These are phyloP conservation scores for Columbina picui DNA, from an alignment of 2,113 vertebrate genomes.

Conservation along the genomic window DNA sequence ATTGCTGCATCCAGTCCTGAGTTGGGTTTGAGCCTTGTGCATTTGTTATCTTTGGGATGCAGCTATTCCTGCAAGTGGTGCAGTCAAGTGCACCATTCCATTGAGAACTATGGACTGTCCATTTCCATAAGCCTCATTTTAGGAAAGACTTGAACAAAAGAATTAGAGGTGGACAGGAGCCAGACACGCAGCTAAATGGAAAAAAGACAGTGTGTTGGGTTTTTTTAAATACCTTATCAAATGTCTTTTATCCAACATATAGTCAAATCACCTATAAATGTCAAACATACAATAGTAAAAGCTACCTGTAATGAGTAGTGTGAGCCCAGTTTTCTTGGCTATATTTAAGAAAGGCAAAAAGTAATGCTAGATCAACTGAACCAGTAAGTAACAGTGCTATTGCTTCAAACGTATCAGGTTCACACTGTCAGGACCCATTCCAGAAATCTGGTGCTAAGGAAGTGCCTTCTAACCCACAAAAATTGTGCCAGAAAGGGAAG, in stretches of 20 bases:
- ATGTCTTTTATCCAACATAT: background rate
- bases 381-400: background rate
- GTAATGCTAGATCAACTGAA: background rate
- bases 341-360: background rate
- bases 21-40: background rate
- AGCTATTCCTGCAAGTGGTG: fast-evolving
- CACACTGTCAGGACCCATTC: background rate
- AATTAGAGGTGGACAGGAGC: background rate
- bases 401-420: background rate
- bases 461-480: background rate
- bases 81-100: background rate
- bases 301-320: background rate
- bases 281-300: background rate
- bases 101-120: background rate
- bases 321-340: background rate
- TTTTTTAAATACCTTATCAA: background rate
- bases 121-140: background rate
- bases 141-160: background rate
- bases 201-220: background rate
- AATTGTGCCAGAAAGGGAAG: background rate
- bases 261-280: background rate
- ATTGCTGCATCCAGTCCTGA: background rate
- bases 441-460: background rate
- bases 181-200: background rate
- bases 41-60: background rate